Percentiles rank a stretch among this genome's conserved stretches.
Evolutionary conservation across 2,888 invertebrate genomes (phyloP).

Genomic region (Bugula neritina): DNA sequence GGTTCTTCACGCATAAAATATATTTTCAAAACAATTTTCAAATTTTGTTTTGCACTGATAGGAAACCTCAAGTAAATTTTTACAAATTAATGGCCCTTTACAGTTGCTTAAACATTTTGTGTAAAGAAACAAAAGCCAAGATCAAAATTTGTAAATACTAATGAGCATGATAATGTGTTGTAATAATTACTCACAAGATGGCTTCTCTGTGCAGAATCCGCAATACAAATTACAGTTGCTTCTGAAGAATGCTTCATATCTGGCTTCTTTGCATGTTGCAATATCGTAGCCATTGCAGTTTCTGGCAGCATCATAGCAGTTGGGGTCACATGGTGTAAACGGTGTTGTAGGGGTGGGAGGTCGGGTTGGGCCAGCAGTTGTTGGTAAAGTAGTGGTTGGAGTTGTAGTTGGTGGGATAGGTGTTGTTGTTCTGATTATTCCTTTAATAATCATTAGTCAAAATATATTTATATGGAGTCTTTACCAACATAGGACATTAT

Average conservation of each 20-base stretch:
- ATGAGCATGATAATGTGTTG: no score
- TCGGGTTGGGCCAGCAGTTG: not conserved
- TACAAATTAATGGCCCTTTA: no score
- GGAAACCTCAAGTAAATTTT: no score
- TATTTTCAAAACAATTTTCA: no score
- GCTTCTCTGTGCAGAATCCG: slow-evolving; percentile 13
- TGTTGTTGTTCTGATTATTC: not conserved
- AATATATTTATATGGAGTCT: no score
- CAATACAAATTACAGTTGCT: not conserved
- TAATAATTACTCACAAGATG: slow-evolving; percentile 22
- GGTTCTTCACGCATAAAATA: no score
- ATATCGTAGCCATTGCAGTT: slow-evolving; percentile 6
- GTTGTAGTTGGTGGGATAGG: slow-evolving; percentile 6
- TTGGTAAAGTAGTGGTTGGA: not conserved
- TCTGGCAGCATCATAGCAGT: not conserved
- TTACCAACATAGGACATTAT: no score
- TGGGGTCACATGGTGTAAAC: slow-evolving; percentile 14
- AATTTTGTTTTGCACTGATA: no score
- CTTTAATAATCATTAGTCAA: not conserved
- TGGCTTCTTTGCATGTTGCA: not conserved
- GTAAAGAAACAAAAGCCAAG: no score
- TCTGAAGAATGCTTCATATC: slow-evolving; percentile 3
- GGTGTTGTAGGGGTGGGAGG: not conserved
- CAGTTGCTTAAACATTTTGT: no score
- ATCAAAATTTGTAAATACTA: no score